phyloP scores from a whole-genome alignment of 2,797 vertebrate genomes.

The Eleutherodactylus coqui region DNA sequence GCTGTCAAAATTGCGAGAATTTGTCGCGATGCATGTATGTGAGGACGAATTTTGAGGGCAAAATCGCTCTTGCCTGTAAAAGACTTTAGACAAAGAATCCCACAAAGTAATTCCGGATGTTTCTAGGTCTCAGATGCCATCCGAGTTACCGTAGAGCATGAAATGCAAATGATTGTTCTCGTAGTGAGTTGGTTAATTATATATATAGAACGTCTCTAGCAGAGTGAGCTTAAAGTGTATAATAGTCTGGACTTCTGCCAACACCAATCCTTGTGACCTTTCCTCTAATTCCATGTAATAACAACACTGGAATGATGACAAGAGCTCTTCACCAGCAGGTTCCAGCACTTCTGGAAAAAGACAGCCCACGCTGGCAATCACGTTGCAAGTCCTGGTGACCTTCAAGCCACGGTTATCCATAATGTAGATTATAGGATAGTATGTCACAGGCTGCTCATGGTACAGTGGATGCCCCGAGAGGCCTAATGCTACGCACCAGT shows the following conservation, averaged over 20 bases:
- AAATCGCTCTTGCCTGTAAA: background rate
- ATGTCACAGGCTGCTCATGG: background rate
- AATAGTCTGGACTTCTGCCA: constrained; percentile 42
- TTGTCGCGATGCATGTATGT: no score
- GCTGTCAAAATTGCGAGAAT: no score
- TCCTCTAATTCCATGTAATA: constrained; percentile 55
- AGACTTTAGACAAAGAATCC: background rate
- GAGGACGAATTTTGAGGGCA: no score
- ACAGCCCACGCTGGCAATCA: constrained; percentile 9
- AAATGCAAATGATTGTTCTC: no score
- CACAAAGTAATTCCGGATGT: background rate
- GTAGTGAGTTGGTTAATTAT: background rate
- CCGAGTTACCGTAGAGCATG: background rate
- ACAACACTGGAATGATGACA: constrained; percentile 6
- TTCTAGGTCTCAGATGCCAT: background rate
- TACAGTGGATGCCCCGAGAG: no score
- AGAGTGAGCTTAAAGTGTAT: background rate
- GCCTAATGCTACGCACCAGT: background rate
- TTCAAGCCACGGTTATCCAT: background rate
- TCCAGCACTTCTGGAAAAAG: background rate
- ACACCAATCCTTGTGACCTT: constrained; percentile 42
- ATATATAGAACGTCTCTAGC: background rate
- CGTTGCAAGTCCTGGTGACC: constrained; percentile 7
- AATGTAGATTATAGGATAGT: background rate
- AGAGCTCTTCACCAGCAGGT: background rate